Conservation (phyloP, 1,140 invertebrate species). For the Atta cephalotes region DNA sequence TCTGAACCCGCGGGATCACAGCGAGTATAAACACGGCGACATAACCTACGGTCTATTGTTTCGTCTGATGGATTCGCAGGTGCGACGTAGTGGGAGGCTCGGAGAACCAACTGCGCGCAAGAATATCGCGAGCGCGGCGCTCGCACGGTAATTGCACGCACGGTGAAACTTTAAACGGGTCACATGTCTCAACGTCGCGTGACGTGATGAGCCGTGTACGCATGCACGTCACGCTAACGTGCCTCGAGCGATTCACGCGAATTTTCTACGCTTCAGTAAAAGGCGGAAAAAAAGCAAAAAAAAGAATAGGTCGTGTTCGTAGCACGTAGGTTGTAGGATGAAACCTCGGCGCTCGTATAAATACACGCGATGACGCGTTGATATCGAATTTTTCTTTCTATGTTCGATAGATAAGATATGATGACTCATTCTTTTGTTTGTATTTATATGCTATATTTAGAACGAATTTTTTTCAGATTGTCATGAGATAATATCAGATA, state of each 20-base stretch:
- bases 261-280: background rate
- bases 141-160: conserved; percentile 19
- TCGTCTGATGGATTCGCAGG: background rate
- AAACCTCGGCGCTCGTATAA: background rate
- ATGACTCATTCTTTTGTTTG: conserved; percentile 3
- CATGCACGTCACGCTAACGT: background rate
- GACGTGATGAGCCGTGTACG: background rate
- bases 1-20: background rate
- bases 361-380: background rate
- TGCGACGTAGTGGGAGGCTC: conserved; percentile 14
- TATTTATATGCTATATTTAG: background rate
- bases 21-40: conserved; percentile 60
- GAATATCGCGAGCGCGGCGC: background rate
- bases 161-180: conserved; percentile 69
- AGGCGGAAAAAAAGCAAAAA: no score
- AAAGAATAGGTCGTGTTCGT: background rate
- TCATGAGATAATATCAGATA: background rate
- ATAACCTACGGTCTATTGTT: conserved; percentile 60
- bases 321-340: background rate
- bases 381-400: background rate
- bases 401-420: background rate
- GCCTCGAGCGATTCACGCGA: background rate
- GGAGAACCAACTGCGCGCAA: background rate
- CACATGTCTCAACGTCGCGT: conserved; percentile 60
- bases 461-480: background rate